Evolutionary conservation across 2,797 vertebrate species (phyloP), one percentile per base, ranked within the genome.

Genomic region (Anguilla obscura): DNA sequence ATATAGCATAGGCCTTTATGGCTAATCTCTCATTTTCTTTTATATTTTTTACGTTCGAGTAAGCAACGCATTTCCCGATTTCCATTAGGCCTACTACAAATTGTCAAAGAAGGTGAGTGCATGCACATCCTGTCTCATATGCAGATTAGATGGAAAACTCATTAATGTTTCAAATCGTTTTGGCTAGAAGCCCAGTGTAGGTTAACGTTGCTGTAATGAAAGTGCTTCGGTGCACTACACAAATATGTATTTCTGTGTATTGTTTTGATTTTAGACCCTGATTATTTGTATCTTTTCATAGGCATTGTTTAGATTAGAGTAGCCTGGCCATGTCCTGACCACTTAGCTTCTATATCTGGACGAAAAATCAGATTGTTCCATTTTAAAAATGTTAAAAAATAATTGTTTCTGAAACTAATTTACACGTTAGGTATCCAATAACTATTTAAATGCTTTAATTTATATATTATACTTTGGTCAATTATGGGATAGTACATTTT

Each of bases 91-190:
- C 36, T 36, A 91, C 91, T 94, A 45, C 93, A 93, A 93, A 92
- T 89, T 94, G 94, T 95, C 95, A 94, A 90, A 93, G 95, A 95
- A 96, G 95, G 96, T 96, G 95, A 96, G 95, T 96, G 94, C 89
- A 95, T 96, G 94, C 89, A 86, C 92, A 94, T 90, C 94, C 96
- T 93, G 94, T 96, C 94, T 95, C 93, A 93, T 95, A 92, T 87
- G 92, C 88, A 92, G 90, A 94, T 94, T 94, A 95, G 16, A 80
- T 16, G 30, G 71, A 80, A 18, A 80, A 80, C 36, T 80, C 36
- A 80, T 80, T 45, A 80, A 80, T 80, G 76, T 80, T 80, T 80
- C 76, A 80, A 16, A 21, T 14, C 40, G 18, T 48, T 80, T 80
- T 80, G 40, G 76, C 76, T 1, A 48, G 36, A 40, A n/a, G 50